phyloP scores from a whole-genome alignment of 1,140 invertebrate genomes.

The Nylanderia fulva region DNA sequence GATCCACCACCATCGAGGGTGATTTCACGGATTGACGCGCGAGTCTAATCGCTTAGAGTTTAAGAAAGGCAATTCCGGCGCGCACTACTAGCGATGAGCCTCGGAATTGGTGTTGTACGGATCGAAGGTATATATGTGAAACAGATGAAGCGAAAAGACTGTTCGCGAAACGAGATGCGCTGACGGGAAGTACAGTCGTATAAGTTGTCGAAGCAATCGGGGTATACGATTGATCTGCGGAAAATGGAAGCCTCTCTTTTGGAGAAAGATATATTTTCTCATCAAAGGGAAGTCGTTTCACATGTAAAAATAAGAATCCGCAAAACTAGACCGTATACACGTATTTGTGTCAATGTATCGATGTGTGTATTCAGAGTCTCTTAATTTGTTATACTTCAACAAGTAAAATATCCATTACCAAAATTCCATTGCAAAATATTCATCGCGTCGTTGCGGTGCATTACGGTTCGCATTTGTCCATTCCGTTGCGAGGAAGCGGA shows the following conservation, averaged over 20 bases:
- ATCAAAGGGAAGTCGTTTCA: constrained; percentile 24
- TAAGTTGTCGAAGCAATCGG: constrained; percentile 53
- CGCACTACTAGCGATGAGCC: constrained; percentile 10
- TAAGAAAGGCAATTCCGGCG: constrained; percentile 63
- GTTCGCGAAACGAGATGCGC: constrained; percentile 41
- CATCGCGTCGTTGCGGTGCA: background rate
- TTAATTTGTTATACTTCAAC: constrained; percentile 40
- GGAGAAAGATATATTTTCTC: constrained; percentile 34
- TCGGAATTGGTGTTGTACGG: background rate
- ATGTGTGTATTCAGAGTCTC: background rate
- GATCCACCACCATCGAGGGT: constrained; percentile 13
- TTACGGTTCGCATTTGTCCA: background rate
- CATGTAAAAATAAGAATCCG: constrained; percentile 25
- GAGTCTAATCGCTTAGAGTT: constrained; percentile 67
- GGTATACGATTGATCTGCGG: constrained; percentile 45
- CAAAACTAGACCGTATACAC: background rate
- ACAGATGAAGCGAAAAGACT: constrained; percentile 35
- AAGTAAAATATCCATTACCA: constrained; percentile 18
- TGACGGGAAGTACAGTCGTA: constrained; percentile 22
- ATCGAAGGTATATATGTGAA: constrained; percentile 44
- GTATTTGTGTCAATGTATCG: background rate
- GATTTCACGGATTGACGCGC: constrained; percentile 70
- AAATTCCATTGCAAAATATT: constrained; percentile 37
- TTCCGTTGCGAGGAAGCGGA: constrained; percentile 29
- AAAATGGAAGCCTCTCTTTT: constrained; percentile 44